phyloP scores from a whole-genome alignment of 2,888 invertebrate genomes.

The Euzophera pinguis region DNA sequence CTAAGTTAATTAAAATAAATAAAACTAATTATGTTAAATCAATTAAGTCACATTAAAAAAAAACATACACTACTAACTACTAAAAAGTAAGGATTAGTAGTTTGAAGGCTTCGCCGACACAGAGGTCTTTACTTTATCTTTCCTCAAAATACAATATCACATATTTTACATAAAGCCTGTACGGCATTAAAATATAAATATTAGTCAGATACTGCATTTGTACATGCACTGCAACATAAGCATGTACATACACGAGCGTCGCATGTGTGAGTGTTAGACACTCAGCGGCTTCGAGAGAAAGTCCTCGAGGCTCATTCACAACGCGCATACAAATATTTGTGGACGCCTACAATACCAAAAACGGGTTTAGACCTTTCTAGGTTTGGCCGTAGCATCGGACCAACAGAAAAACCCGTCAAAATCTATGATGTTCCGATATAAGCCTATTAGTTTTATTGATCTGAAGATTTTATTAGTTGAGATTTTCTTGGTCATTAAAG shows the following conservation, averaged over 20 bases:
- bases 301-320: conserved; percentile 76
- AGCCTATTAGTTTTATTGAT: too few species aligned
- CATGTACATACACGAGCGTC: conserved; percentile 30
- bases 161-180: too few species aligned
- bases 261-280: conserved; percentile 53
- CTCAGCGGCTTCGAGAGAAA: conserved; percentile 63
- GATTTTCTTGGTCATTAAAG: too few species aligned
- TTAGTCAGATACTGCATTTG: neutral
- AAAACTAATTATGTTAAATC: too few species aligned
- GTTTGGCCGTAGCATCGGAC: conserved; percentile 39
- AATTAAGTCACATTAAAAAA: too few species aligned
- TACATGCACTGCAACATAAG: conserved; percentile 21
- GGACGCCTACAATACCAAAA: conserved; percentile 69
- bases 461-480: too few species aligned
- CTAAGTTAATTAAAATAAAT: too few species aligned
- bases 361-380: conserved; percentile 71
- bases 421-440: neutral
- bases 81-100: too few species aligned
- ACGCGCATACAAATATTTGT: conserved; percentile 78
- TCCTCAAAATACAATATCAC: too few species aligned
- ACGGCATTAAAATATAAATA: neutral
- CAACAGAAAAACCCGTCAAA: conserved; percentile 19
- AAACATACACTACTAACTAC: too few species aligned
- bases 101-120: too few species aligned
- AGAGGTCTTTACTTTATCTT: too few species aligned